phyloP scores from a whole-genome alignment of 1,140 invertebrate genomes.

The Brachionus rotundiformis region DNA sequence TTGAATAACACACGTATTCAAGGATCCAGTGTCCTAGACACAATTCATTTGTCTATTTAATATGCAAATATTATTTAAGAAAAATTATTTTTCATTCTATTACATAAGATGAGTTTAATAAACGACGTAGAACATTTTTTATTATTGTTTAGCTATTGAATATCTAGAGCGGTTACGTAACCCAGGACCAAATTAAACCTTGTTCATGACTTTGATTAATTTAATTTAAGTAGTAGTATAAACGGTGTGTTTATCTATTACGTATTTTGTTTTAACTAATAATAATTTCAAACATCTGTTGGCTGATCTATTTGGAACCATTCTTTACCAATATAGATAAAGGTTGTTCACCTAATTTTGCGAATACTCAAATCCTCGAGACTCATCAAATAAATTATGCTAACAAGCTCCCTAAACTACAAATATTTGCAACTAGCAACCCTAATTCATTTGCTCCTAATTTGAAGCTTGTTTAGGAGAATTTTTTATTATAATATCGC shows the following conservation, averaged over 20 bases:
- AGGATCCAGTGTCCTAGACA: neutral
- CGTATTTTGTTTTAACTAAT: neutral
- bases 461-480: neutral
- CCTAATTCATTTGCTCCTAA: slow-evolving; percentile 12
- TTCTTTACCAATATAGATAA: neutral
- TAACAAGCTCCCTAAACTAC: neutral
- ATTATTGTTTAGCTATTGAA: neutral
- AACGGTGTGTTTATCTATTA: neutral
- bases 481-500: slow-evolving; percentile 21
- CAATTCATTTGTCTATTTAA: neutral
- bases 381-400: neutral
- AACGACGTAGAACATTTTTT: slow-evolving; percentile 14
- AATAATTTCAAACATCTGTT: neutral
- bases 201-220: slow-evolving; percentile 3
- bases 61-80: neutral
- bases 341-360: neutral
- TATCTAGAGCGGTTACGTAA: neutral
- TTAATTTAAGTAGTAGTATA: too few species aligned
- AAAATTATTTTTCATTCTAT: neutral
- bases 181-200: neutral
- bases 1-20: neutral
- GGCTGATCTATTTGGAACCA: neutral
- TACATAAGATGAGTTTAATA: neutral
- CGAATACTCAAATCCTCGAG: neutral
- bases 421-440: neutral